phyloP scores from a whole-genome alignment of 2,888 invertebrate genomes.

The Mimachlamys varia region DNA sequence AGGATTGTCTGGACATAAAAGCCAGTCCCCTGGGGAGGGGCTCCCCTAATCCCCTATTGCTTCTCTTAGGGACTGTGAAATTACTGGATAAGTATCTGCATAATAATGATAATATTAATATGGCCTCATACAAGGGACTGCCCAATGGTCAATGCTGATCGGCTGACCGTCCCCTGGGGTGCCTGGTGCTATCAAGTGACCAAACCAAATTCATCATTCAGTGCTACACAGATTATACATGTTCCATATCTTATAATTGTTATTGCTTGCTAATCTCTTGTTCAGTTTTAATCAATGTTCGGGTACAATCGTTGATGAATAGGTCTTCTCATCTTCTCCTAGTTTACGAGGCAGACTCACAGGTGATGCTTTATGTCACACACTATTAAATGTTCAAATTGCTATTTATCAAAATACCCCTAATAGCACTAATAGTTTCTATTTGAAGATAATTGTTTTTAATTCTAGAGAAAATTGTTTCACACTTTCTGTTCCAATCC shows the following conservation, averaged over 20 bases:
- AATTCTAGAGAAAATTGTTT: background rate
- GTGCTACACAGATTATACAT: background rate
- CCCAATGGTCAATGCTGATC: background rate
- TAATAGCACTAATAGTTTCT: background rate
- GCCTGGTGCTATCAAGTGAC: background rate
- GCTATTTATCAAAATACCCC: background rate
- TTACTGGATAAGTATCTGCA: background rate
- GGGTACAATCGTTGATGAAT: background rate
- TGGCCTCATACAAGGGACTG: background rate
- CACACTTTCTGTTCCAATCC: background rate
- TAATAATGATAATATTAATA: background rate
- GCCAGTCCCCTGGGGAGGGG: background rate
- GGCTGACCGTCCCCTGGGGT: background rate
- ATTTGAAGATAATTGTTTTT: background rate
- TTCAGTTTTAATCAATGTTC: conserved; percentile 12
- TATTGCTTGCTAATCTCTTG: background rate
- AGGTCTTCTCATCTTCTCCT: background rate
- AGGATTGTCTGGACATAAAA: background rate
- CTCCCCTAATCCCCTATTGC: background rate
- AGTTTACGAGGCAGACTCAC: background rate
- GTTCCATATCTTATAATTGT: background rate
- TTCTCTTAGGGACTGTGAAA: background rate
- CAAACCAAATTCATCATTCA: background rate
- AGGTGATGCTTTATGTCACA: background rate
- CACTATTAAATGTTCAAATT: background rate